These are phyloP conservation scores for Cherax destructor DNA, from an alignment of 1,140 invertebrate species.

Conservation along the genomic window DNA sequence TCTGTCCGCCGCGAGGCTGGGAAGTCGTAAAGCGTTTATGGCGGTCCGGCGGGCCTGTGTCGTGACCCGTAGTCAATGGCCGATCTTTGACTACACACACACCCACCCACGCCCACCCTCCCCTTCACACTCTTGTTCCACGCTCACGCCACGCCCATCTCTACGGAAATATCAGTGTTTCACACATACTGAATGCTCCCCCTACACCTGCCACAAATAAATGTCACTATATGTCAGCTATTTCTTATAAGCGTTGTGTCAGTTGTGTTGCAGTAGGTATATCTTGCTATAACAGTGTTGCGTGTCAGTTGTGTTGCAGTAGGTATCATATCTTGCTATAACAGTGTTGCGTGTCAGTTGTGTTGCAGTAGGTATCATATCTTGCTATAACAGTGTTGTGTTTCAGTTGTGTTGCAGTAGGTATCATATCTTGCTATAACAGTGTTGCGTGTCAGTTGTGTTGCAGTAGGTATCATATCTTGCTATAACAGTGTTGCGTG, in stretches of 20 bases:
- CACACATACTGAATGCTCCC: neutral
- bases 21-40: constrained; percentile 54
- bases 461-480: too few species aligned
- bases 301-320: too few species aligned
- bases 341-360: too few species aligned
- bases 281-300: too few species aligned
- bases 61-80: constrained; percentile 58
- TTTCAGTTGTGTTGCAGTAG: too few species aligned
- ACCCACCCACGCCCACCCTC: constrained; percentile 9
- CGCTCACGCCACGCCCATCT: constrained; percentile 19
- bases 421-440: too few species aligned
- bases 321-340: too few species aligned
- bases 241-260: neutral
- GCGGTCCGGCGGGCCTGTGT: constrained; percentile 45
- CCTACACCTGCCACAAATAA: neutral
- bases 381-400: too few species aligned
- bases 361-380: too few species aligned
- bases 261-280: too few species aligned
- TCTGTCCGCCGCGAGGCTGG: neutral
- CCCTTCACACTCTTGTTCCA: constrained; percentile 3
- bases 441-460: too few species aligned
- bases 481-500: too few species aligned
- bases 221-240: neutral
- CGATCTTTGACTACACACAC: constrained; percentile 15
- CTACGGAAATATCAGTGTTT: constrained; percentile 3